These are phyloP conservation scores for Anas flavirostris DNA, from an alignment of 2,797 vertebrate genomes.

Conservation along the genomic window DNA sequence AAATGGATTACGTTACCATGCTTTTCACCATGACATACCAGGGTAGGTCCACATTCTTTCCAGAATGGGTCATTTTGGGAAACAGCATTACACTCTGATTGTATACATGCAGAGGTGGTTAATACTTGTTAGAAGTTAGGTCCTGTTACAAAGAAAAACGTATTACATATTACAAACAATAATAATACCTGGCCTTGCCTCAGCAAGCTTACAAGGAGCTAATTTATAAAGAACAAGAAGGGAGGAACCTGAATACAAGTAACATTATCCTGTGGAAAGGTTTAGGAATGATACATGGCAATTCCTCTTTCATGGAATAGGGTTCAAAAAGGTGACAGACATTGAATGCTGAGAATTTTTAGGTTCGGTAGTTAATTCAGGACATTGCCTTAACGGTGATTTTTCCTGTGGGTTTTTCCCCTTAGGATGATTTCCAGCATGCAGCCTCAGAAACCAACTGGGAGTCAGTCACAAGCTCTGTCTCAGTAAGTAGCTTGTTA, in stretches of 20 bases:
- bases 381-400: neutral
- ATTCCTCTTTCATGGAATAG: neutral
- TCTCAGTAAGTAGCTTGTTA: conserved; percentile 85
- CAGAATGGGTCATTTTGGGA: neutral
- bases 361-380: neutral
- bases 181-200: neutral
- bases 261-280: neutral
- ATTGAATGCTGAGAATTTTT: neutral
- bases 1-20: neutral
- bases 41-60: neutral
- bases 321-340: neutral
- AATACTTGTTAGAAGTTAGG: neutral
- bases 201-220: neutral
- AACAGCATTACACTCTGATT: neutral
- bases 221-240: neutral
- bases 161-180: neutral
- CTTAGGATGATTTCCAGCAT: conserved; percentile 85
- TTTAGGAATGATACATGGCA: neutral
- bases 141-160: neutral
- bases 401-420: conserved; percentile 48
- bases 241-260: neutral
- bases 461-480: conserved; percentile 87
- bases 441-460: conserved; percentile 87
- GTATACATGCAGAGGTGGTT: neutral
- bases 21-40: neutral